A percentile compares a stretch with the other conserved stretches of the same genome.
Evolutionary conservation across 2,797 vertebrate species (phyloP).

Genomic region (Sibirionetta formosa): DNA sequence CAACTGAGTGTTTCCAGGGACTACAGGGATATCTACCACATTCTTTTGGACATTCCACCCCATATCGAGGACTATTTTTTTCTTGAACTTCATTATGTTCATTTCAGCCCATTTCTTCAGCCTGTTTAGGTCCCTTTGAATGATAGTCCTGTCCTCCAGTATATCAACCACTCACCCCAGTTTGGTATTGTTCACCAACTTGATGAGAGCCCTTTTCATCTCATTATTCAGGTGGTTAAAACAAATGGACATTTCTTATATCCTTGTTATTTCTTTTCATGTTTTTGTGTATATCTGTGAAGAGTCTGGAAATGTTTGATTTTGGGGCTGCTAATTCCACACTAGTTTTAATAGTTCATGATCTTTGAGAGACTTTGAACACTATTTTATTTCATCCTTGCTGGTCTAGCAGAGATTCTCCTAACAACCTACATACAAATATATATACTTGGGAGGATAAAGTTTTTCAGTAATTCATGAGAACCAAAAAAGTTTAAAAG

Average conservation of each 20-base stretch:
- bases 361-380: background rate
- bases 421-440: background rate
- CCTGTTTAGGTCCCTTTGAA: background rate
- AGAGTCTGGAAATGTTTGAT: background rate
- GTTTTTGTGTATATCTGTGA: background rate
- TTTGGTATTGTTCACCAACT: background rate
- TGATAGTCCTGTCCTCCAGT: background rate
- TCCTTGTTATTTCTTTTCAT: background rate
- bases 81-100: background rate
- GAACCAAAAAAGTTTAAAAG: background rate
- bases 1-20: background rate
- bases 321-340: background rate
- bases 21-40: background rate
- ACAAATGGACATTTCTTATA: fast-evolving
- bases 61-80: background rate
- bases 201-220: background rate
- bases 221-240: background rate
- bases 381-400: background rate
- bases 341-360: background rate
- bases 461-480: background rate
- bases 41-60: background rate
- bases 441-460: fast-evolving
- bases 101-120: background rate
- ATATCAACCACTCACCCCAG: background rate
- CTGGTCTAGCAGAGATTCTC: background rate